Conservation (phyloP, 30 jellyfish, hydroid and myxozoan genomes). For the Clytia hemisphaerica region DNA sequence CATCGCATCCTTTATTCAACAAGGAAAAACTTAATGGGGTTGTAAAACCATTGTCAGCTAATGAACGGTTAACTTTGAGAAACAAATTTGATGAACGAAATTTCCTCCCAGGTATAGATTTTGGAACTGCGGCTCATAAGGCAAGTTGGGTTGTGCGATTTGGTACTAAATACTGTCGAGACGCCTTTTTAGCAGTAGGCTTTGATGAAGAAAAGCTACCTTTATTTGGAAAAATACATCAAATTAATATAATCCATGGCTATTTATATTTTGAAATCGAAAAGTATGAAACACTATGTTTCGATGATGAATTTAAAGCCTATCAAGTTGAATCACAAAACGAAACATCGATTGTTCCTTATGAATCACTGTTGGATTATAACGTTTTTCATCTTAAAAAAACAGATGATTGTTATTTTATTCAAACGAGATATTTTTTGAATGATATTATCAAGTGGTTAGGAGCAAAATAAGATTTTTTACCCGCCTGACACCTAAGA, state of each 20-base stretch:
- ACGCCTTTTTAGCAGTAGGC: not conserved
- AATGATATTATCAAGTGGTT: too few species aligned
- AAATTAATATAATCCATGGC: too few species aligned
- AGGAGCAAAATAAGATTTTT: too few species aligned
- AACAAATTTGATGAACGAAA: not conserved
- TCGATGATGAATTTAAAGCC: not conserved
- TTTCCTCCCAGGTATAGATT: not conserved
- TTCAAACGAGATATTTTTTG: too few species aligned
- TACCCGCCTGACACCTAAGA: too few species aligned
- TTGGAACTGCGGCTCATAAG: not conserved
- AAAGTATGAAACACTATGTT: too few species aligned
- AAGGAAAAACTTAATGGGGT: not conserved
- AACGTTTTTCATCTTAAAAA: conserved; percentile 22
- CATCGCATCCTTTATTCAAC: not conserved
- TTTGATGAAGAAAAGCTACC: not conserved
- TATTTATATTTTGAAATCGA: not conserved
- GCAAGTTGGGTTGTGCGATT: not conserved
- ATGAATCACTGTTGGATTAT: conserved; percentile 18
- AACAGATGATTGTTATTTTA: not conserved
- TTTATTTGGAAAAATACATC: not conserved
- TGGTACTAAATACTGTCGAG: not conserved
- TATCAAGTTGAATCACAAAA: not conserved
- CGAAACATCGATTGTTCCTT: not conserved
- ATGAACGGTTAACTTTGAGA: not conserved
- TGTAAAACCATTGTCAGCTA: not conserved